Base-by-base conservation (phyloP, 2,113 vertebrate genomes). In the Ailurus styani region DNA sequence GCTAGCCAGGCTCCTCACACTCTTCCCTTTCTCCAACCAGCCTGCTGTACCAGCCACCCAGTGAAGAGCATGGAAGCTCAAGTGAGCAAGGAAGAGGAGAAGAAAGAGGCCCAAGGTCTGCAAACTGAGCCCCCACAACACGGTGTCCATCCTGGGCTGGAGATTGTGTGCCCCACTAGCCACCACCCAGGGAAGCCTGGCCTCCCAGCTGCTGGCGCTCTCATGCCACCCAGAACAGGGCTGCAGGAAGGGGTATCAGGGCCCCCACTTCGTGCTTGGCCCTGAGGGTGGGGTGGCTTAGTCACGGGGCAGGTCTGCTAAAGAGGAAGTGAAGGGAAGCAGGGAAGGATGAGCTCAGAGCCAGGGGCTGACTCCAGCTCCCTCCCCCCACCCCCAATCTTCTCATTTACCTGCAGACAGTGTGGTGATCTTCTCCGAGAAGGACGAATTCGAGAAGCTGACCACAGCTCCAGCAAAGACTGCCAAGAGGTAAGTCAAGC, bases 401-500 rank as follows among this genome's bases (percentile, higher is more conserved):
- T 60, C 31, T 12, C 96, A 34, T 91, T 97, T 10, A 88, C 97
- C 98, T 97, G 18, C 97, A 99, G 99, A 99, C 96, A 99, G 98
- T 1, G 99, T 99, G 92, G 99, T 99, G 96, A 99, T 99, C 96
- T 99, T 99, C 98, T 98, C 99, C 0, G 99, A 99, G 98, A 99
- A 99, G 98, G 99, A 99, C 10, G 99, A 99, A 95, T 99, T 99
- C 31, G 99, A 99, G 98, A 99, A 99, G 98, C 98, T 99, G 78
- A 99, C 99, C 92, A 99, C 99, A 78, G 98, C 99, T 83, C 99
- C 99, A 93, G 99, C 99, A 78, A 99, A 99, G 98, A 97, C 99
- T 10, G 99, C 99, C 52, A 99, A 99, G 98, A 99, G 99, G 99
- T 99, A 98, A 1, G 82, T 70, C 60, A 31, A 57, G 47, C 31